A percentile compares a stretch with the other conserved stretches of the same genome.
Evolutionary conservation across 2,888 invertebrate species (phyloP).

Genomic region (Trissoscelio sp.): DNA sequence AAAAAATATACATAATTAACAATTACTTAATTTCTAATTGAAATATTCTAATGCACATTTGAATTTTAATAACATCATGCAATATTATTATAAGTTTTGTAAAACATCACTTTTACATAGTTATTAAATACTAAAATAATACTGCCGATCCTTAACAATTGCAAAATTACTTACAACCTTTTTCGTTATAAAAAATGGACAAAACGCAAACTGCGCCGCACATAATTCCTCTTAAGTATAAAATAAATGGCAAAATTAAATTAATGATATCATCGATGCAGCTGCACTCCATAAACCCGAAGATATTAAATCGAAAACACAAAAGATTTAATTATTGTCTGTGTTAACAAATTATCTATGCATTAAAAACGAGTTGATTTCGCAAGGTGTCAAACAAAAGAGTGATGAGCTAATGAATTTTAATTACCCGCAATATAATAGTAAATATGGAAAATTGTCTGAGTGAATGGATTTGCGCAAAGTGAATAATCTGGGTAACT

Average conservation of each 20-base stretch:
- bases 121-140: not conserved
- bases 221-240: constrained; percentile 12
- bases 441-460: constrained; percentile 31
- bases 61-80: not conserved
- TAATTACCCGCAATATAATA: constrained; percentile 47
- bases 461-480: constrained; percentile 45
- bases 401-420: constrained; percentile 49
- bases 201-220: not conserved
- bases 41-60: not conserved
- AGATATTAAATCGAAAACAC: not conserved
- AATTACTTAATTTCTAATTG: not conserved
- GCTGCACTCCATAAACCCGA: not conserved
- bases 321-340: constrained; percentile 14
- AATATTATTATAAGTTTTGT: not conserved
- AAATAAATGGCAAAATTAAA: constrained; percentile 18
- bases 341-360: constrained; percentile 15
- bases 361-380: constrained; percentile 23
- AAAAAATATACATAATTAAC: no score
- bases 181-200: not conserved
- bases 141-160: not conserved
- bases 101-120: not conserved
- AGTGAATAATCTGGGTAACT: constrained; percentile 35
- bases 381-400: constrained; percentile 40
- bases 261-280: constrained; percentile 18
- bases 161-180: not conserved